phyloP scores from a whole-genome alignment of 2,888 invertebrate genomes.

The Cephus pygmeus region DNA sequence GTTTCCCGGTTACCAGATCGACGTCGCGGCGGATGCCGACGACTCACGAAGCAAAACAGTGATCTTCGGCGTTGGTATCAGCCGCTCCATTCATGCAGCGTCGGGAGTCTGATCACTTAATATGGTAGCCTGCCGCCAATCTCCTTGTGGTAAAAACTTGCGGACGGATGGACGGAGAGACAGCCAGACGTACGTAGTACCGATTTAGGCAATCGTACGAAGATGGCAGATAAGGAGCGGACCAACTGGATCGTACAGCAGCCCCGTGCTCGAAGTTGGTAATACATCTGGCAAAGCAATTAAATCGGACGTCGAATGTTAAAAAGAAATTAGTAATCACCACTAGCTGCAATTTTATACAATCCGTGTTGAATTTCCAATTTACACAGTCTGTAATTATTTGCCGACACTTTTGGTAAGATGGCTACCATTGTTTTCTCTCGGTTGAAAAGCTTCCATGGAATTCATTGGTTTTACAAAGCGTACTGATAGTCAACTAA shows the following conservation, averaged over 20 bases:
- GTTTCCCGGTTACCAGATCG: background rate
- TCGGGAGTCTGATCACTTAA: conserved; percentile 42
- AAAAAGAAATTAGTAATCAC: conserved; percentile 1
- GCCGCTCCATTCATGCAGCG: conserved; percentile 50
- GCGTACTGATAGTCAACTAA: background rate
- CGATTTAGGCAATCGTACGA: conserved; percentile 43
- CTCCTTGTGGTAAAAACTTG: conserved; percentile 45
- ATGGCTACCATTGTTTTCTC: background rate
- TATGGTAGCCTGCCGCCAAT: conserved; percentile 49
- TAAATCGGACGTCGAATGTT: conserved; percentile 14
- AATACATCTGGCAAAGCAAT: conserved; percentile 39
- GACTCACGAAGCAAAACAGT: conserved; percentile 22
- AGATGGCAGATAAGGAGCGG: conserved; percentile 38
- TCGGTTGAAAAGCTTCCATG: background rate
- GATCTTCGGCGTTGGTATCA: conserved; percentile 29
- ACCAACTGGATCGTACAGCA: conserved; percentile 27
- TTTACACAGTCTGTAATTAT: background rate
- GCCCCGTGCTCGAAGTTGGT: conserved; percentile 31
- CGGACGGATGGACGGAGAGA: conserved; percentile 28
- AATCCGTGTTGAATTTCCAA: background rate
- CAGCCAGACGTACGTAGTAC: conserved; percentile 30
- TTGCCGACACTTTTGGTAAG: background rate
- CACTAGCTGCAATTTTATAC: background rate
- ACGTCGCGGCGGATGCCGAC: background rate
- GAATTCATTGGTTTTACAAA: background rate